A percentile compares a stretch with the other conserved stretches of the same genome.
Conservation (phyloP, 2,113 vertebrate species). For the Oceanodroma tethys region DNA sequence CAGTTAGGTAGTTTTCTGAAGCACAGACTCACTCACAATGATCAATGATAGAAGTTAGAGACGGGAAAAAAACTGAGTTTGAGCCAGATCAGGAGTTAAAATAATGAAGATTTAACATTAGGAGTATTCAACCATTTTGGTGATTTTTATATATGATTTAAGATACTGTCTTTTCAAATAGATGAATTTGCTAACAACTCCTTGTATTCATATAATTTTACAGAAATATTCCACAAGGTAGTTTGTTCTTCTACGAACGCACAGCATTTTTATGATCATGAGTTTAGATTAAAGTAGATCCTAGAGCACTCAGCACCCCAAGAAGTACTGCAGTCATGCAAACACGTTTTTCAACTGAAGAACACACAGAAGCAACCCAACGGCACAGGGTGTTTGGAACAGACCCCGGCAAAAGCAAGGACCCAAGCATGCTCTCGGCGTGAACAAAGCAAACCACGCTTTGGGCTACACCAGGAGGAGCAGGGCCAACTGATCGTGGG, state of each 20-base stretch:
- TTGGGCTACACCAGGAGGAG: background rate
- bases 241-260: background rate
- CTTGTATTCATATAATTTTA: background rate
- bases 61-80: background rate
- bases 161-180: background rate
- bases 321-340: background rate
- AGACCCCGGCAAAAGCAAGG: background rate
- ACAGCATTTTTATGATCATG: background rate
- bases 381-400: background rate
- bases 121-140: background rate
- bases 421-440: accelerated
- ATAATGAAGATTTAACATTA: background rate
- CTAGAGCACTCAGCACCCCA: background rate
- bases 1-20: background rate
- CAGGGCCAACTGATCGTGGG: background rate
- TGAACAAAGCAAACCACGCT: background rate
- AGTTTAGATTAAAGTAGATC: background rate
- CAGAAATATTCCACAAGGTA: background rate
- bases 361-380: background rate
- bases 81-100: background rate
- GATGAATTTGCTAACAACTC: background rate
- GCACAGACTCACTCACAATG: background rate
- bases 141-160: background rate
- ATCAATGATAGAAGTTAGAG: background rate
- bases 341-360: background rate